A percentile compares a stretch with the other conserved stretches of the same genome.
Conservation (phyloP, 2,888 invertebrate genomes). For the Pharmacophagus antenor region DNA sequence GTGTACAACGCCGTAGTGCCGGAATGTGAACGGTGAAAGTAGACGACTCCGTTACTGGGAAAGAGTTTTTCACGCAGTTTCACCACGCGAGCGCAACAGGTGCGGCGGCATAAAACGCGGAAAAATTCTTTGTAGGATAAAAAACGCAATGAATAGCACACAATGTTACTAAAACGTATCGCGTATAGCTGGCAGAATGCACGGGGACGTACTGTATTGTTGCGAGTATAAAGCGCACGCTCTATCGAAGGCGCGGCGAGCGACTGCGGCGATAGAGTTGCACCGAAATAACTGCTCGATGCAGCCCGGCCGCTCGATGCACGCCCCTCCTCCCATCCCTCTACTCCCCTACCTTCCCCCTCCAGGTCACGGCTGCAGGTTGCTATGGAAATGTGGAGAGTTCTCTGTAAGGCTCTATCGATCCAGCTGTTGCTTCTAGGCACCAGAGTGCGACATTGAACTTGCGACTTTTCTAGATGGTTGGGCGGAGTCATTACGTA, state of each 20-base stretch:
- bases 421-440: slow-evolving; percentile 72
- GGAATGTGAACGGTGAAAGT: slow-evolving; percentile 78
- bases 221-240: slow-evolving; percentile 60
- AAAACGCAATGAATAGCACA: slow-evolving; percentile 32
- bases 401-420: slow-evolving; percentile 59
- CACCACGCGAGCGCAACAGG: slow-evolving; percentile 72
- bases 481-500: slow-evolving; percentile 27
- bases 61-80: slow-evolving; percentile 77
- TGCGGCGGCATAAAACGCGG: slow-evolving; percentile 33
- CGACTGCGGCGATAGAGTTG: slow-evolving; percentile 68
- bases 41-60: slow-evolving; percentile 71
- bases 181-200: slow-evolving; percentile 43
- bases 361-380: slow-evolving; percentile 75
- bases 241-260: slow-evolving; percentile 63
- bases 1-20: slow-evolving; percentile 50
- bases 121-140: slow-evolving; percentile 1
- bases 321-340: slow-evolving; percentile 41
- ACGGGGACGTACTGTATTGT: slow-evolving; percentile 44
- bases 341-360: slow-evolving; percentile 41
- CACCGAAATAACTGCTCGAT: slow-evolving; percentile 79
- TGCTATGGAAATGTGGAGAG: slow-evolving; percentile 52
- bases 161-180: slow-evolving; percentile 35
- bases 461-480: slow-evolving; percentile 41
- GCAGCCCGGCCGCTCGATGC: slow-evolving; percentile 76
- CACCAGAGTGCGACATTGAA: slow-evolving; percentile 50